These are phyloP conservation scores for Osmoderma eremita DNA, from an alignment of 2,888 invertebrate genomes.

Conservation along the genomic window DNA sequence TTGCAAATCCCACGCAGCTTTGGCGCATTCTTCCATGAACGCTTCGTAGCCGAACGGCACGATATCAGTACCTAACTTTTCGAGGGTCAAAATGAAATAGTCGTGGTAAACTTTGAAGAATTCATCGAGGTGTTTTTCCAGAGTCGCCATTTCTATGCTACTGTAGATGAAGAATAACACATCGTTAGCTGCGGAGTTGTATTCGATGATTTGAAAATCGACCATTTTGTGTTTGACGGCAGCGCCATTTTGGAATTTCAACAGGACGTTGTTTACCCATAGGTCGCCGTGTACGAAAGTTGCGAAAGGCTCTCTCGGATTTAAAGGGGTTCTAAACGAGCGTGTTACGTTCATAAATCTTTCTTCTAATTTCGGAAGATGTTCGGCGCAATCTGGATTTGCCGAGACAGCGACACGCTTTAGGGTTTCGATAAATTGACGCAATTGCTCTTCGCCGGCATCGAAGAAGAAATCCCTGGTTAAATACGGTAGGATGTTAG, in stretches of 20 bases:
- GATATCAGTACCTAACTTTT: slow-evolving; percentile 52
- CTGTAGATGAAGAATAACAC: slow-evolving; percentile 67
- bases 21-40: slow-evolving; percentile 60
- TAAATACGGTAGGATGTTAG: slow-evolving; percentile 59
- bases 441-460: slow-evolving; percentile 39
- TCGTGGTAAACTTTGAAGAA: slow-evolving; percentile 65
- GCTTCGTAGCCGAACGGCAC: slow-evolving; percentile 58
- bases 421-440: slow-evolving; percentile 22
- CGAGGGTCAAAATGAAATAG: slow-evolving; percentile 54
- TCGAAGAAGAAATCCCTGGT: slow-evolving; percentile 27
- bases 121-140: slow-evolving; percentile 61
- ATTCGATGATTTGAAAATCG: slow-evolving; percentile 68
- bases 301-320: slow-evolving; percentile 62
- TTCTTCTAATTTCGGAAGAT: slow-evolving; percentile 8
- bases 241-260: slow-evolving; percentile 58
- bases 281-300: slow-evolving; percentile 68
- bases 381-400: slow-evolving; percentile 18
- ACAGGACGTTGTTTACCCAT: slow-evolving; percentile 71
- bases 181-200: slow-evolving; percentile 65
- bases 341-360: slow-evolving; percentile 3
- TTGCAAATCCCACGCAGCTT: slow-evolving; percentile 57
- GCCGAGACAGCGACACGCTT: slow-evolving; percentile 4
- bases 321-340: neutral
- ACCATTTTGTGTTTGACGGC: slow-evolving; percentile 62
- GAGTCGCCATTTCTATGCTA: slow-evolving; percentile 62